Base-by-base conservation (phyloP, 2,797 vertebrate genomes). In the Mus minutoides region DNA sequence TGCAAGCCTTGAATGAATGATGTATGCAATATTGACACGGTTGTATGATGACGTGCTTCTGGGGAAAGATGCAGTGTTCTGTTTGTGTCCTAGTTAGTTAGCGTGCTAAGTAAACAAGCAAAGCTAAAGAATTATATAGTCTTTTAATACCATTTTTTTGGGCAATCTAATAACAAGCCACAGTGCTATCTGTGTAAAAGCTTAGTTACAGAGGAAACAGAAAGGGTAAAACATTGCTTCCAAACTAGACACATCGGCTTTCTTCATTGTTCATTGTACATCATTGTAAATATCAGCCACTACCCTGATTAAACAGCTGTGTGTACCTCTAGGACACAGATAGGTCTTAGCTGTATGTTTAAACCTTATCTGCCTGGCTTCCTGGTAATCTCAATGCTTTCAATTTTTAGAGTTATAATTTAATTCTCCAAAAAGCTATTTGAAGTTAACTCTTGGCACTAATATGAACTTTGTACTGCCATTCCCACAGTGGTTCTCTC, bases 121-220 rank as follows among this genome's bases (percentile, higher is more conserved):
- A 9, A 83, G 34, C 29, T 89, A 80, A 89, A 77, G n/a, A 83
- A 84, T 49, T 75, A 21, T 80, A 13, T 67, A 52, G 40, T 88
- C 34, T 88, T 84, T 43, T 56, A 93, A 73, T 85, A 64, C 7
- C 52, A 34, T 71, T 91, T 29, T 69, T 93, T 56, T 31, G 46
- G 24, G 8, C 46, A 86, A 40, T 82, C 46, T 31, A 56, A 34
- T 76, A 67, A 88, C 40, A 60, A 60, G 88, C 73, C 34, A 71
- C 22, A 54, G 0, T 60, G 21, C 77, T 29, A 10, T 46, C 40
- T 87, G 77, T 52, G 31, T 69, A 62, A 94, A 92, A 46, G 14
- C 40, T 73, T 95, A 90, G 79, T 75, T 91, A 67, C 26, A 64
- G 76, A 93, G 94, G 78, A 79, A 92, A 40, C 14, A 80, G 52